phyloP scores from a whole-genome alignment of 2,888 invertebrate species.

The Eupeodes latifasciatus region DNA sequence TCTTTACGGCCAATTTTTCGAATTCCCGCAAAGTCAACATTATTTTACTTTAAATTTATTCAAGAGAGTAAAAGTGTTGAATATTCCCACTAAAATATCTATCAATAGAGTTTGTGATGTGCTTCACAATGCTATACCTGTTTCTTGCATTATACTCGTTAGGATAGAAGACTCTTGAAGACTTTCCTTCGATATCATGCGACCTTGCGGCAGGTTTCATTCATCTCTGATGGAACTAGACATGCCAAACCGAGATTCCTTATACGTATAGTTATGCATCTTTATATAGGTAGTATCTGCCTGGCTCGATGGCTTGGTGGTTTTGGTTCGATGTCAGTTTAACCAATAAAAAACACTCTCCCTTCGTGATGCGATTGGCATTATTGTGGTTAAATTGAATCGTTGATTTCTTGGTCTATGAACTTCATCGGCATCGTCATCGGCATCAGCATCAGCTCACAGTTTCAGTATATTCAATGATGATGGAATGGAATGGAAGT shows the following conservation, averaged over 20 bases:
- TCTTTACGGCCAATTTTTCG: conserved; percentile 43
- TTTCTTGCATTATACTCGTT: background rate
- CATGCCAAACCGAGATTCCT: conserved; percentile 55
- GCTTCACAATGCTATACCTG: conserved; percentile 39
- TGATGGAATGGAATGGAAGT: conserved; percentile 12
- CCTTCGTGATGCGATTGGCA: conserved; percentile 40
- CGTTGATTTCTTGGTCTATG: conserved; percentile 51
- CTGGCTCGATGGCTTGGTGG: background rate
- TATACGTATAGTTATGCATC: conserved; percentile 39
- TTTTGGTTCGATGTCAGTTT: conserved; percentile 28
- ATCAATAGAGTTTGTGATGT: background rate
- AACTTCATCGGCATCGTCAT: conserved; percentile 44
- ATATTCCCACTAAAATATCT: conserved; percentile 14
- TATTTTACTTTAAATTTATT: conserved; percentile 32
- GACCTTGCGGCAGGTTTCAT: conserved; percentile 72
- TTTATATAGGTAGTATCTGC: background rate
- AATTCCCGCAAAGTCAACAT: conserved; percentile 24
- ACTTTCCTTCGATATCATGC: conserved; percentile 46
- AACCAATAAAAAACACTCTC: conserved; percentile 40
- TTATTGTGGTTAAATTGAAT: conserved; percentile 41
- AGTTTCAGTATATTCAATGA: background rate
- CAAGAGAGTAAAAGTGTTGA: conserved; percentile 70
- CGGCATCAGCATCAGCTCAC: conserved; percentile 2
- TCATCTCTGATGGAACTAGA: conserved; percentile 36
- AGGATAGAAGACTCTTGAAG: background rate